Evolutionary conservation across 1,140 invertebrate species (phyloP), one percentile per base, ranked within the genome.

Genomic region (Anadara kagoshimensis): DNA sequence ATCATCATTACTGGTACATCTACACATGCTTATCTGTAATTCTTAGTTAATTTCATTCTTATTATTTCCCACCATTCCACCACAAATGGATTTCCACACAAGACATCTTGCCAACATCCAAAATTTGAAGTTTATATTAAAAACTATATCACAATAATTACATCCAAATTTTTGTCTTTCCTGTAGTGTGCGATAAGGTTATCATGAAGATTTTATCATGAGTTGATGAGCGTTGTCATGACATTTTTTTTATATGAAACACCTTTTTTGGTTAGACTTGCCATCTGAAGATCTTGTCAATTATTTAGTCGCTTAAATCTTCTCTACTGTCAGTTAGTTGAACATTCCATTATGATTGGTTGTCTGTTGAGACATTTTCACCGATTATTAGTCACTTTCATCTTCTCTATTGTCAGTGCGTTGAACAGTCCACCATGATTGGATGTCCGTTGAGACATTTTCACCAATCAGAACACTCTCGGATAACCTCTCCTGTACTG

Each of bases 391-490:
- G 47, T 64, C 62, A 18, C 51, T 44, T 2, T 51, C 45, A 12
- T 64, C 11, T 24, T 58, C 16, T 36, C 56, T 22, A 20, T 18
- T 64, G 44, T n/a, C 44, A 49, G 45, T 49, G 16, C 49, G 41
- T 85, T 93, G 93, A 73, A 93, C 84, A 41, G 76, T 82, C 88
- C 88, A 90, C 89, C 88, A 90, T 1, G 80, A 83, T 18, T 84
- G 79, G 1, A 89, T 85, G 73, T 90, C 88, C 5, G 80, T 76
- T 8, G 83, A 82, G 0, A 86, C 83, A 78, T 88, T 88, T 76
- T 85, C 84, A 26, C 86, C 85, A 29, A 80, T 76, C 53, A 86
- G 80, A n/a, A 64, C 77, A 53, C 78, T 82, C 59, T 80, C 80
- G 53, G 76, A 79, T 5, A 76, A 75, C 62, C 74, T 83, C 45